Evolutionary conservation across 2,113 vertebrate species (phyloP).

Genomic region (Nerophis lumbriciformis): DNA sequence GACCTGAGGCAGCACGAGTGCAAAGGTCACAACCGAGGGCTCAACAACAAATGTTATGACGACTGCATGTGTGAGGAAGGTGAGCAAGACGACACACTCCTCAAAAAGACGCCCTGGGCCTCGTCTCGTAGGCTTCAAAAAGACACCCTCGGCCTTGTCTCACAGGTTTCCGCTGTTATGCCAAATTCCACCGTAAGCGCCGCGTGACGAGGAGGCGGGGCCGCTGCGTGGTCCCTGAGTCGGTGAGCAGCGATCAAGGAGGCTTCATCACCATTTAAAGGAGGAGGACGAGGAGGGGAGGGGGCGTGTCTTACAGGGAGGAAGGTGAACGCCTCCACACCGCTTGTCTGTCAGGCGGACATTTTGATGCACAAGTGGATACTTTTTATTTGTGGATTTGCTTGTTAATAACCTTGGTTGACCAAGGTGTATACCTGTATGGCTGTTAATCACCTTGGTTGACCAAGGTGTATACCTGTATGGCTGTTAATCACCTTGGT

Average conservation of each 20-base stretch:
- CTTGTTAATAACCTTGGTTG: constrained; percentile 1
- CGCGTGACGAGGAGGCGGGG: constrained; percentile 89
- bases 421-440: no score
- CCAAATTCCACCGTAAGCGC: constrained; percentile 95
- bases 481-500: no score
- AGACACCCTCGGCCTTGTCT: not conserved
- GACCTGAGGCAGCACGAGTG: constrained; percentile 90
- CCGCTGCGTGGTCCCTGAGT: constrained; percentile 89
- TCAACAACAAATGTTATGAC: constrained; percentile 97
- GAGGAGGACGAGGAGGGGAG: constrained; percentile 42
- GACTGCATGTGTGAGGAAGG: constrained; percentile 98
- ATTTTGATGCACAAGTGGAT: constrained; percentile 1
- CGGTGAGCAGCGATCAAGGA: constrained; percentile 81
- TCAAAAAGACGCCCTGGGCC: no score
- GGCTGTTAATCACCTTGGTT: no score
- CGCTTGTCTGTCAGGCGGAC: not conserved
- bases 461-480: no score
- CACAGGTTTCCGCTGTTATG: constrained; percentile 89
- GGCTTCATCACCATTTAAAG: constrained; percentile 93
- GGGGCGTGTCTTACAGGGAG: not conserved
- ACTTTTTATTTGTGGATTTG: not conserved
- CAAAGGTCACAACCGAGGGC: constrained; percentile 87
- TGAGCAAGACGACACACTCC: constrained; percentile 36
- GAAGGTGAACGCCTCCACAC: not conserved
- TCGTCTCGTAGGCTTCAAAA: not conserved